Evolutionary conservation across 30 jellyfish, hydroid and myxozoan species (phyloP).

Genomic region (Chrysaora quinquecirrha): DNA sequence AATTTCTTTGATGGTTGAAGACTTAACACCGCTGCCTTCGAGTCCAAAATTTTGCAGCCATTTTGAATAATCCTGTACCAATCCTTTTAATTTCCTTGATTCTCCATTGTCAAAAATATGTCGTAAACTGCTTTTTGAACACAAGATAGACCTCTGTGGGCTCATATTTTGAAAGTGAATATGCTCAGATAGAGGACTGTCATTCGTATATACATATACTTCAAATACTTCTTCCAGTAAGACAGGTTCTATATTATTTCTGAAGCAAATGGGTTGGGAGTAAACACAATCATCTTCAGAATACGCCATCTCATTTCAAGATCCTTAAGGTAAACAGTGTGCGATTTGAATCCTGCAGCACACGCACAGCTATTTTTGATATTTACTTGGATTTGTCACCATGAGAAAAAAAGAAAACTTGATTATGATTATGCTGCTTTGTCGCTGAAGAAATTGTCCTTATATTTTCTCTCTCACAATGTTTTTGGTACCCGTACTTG

Average conservation of each 20-base stretch:
- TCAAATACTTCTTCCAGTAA: too few species aligned
- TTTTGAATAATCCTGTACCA: conserved; percentile 6
- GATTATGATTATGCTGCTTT: too few species aligned
- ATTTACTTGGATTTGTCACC: too few species aligned
- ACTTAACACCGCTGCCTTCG: conserved; percentile 26
- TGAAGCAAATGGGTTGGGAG: conserved; percentile 22
- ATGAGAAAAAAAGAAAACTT: too few species aligned
- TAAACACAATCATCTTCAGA: conserved; percentile 5
- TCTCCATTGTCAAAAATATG: conserved; percentile 12
- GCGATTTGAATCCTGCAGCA: conserved; percentile 10
- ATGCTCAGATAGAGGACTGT: conserved; percentile 7
- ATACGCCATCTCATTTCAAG: conserved; percentile 15
- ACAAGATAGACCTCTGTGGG: conserved; percentile 4
- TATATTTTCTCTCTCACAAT: too few species aligned
- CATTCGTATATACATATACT: too few species aligned
- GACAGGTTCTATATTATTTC: too few species aligned
- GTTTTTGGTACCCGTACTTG: too few species aligned
- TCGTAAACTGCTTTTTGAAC: conserved; percentile 2
- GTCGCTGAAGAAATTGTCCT: too few species aligned
- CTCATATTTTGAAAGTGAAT: neutral
- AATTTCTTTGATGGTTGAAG: conserved; percentile 21
- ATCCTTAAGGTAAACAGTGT: conserved; percentile 22
- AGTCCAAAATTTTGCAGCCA: conserved; percentile 9
- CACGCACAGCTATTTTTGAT: too few species aligned
- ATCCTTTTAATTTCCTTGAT: conserved; percentile 6